Evolutionary conservation across 2,113 vertebrate species (phyloP), one percentile per base, ranked within the genome.

Genomic region (Chaetorhynchus papuensis): DNA sequence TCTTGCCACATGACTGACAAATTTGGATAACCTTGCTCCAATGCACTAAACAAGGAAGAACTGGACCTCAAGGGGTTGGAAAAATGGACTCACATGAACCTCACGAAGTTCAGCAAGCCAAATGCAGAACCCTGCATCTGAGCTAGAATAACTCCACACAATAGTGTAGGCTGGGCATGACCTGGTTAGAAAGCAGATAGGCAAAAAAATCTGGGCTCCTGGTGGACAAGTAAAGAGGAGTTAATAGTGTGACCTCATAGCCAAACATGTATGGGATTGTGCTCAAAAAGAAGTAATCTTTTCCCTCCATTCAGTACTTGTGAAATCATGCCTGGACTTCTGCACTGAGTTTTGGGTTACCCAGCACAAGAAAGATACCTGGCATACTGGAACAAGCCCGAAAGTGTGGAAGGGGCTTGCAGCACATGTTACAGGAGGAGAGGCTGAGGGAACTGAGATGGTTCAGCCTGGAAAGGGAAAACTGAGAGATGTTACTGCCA

Each of bases 201-300:
- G 21, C 35, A 84, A 68, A 83, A 82, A 59, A 11, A 7, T n/a
- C 39, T 39, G 78, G 21, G 19, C 3, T 81, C 15, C 42, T 37
- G 10, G 35, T 14, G 10, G 19, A 61, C 37, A 54, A 57, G 24
- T 87, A 60, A 87, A 76, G 10, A 90, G 17, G 13, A 87, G 28
- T 35, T 68, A 89, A 47, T 1, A 89, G 31, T 15, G 31, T 19
- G 49, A 79, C 41, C 15, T 60, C 20, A 26, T 1, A 21, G 57
- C 9, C 69, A 93, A 87, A 91, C 3, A 26, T 1, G 5, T n/a
- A 39, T 1, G 3, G 11, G 56, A n/a, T 7, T 0, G 0, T 37
- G 5, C 15, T 56, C 4, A 15, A 65, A 87, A 60, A 50, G 8
- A 77, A 76, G 8, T 0, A 2, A 59, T 42, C 45, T n/a, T 68